Conservation (phyloP, 2,113 vertebrate species). For the Anseranas semipalmata region DNA sequence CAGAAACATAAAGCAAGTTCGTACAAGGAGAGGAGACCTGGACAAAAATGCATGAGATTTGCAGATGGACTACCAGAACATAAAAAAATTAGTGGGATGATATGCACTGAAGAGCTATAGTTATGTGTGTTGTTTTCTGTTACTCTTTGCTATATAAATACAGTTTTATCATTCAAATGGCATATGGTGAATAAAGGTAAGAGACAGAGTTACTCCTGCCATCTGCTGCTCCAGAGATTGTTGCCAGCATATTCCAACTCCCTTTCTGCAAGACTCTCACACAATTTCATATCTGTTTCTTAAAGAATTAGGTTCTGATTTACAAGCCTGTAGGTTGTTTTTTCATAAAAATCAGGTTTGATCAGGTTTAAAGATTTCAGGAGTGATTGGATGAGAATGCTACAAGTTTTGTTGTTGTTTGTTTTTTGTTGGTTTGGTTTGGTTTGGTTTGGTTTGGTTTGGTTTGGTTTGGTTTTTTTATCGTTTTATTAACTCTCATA, state of each 20-base stretch:
- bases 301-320: not conserved
- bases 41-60: not conserved
- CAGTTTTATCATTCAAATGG: constrained; percentile 38
- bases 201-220: constrained; percentile 41
- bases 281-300: not conserved
- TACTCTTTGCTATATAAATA: constrained; percentile 20
- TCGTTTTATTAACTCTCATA: not conserved
- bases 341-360: not conserved
- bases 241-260: constrained; percentile 12
- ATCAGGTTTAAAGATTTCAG: not conserved
- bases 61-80: not conserved
- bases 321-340: not conserved
- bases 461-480: too few species aligned
- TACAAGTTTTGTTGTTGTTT: not conserved
- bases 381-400: not conserved
- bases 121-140: not conserved
- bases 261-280: not conserved
- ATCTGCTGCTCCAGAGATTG: constrained; percentile 37
- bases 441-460: too few species aligned
- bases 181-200: constrained; percentile 63
- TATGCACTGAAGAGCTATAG: not conserved
- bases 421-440: too few species aligned
- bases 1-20: not conserved
- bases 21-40: not conserved
- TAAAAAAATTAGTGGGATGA: not conserved